Evolutionary conservation across 2,113 vertebrate species (phyloP), one percentile per base, ranked within the genome.

Genomic region (Okapia johnstoni): DNA sequence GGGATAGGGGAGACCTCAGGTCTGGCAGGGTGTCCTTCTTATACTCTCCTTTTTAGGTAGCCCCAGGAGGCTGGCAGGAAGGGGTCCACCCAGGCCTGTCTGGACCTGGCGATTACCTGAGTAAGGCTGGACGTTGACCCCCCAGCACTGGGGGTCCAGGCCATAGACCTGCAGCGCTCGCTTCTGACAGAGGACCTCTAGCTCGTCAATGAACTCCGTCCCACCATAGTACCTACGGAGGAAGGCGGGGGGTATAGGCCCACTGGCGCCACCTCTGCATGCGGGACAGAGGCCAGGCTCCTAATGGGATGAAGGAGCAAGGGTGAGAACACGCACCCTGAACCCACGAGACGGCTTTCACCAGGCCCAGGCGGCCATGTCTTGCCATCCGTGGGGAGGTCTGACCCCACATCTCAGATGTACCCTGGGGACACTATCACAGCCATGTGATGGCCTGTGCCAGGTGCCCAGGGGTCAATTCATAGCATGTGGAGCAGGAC

Each of bases 41-140:
- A 43, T 76, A 43, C 70, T 40, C 66, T 12, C 36, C 19, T 43
- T 43, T 76, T 15, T 23, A 26, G 70, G 48, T 48, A 80, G 48
- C 77, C 30, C 30, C 8, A 30, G 21, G 43, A 91, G 1, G 36
- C 10, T 12, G 54, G 88, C 66, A 43, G 25, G 28, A 26, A 60
- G 30, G 54, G 33, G n/a, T 2, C 9, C 23, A 36, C 28, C 13
- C 19, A 26, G 54, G 28, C 30, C 79, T 9, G 8, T 7, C 17
- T 36, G 25, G 52, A 46, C 7, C 1, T 4, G 40, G 0, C 48
- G 6, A 0, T 77, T 99, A 99, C 99, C 99, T 30, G 99, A 99
- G 96, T 99, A 99, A 1, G 99, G 99, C 98, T 99, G 99, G 94
- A 99, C 99, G 0, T 99, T 99, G 93, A 99, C 99, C 0, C 99